A percentile compares a stretch with the other conserved stretches of the same genome.
phyloP scores from a whole-genome alignment of 2,113 vertebrate species.

The Centropus bengalensis region DNA sequence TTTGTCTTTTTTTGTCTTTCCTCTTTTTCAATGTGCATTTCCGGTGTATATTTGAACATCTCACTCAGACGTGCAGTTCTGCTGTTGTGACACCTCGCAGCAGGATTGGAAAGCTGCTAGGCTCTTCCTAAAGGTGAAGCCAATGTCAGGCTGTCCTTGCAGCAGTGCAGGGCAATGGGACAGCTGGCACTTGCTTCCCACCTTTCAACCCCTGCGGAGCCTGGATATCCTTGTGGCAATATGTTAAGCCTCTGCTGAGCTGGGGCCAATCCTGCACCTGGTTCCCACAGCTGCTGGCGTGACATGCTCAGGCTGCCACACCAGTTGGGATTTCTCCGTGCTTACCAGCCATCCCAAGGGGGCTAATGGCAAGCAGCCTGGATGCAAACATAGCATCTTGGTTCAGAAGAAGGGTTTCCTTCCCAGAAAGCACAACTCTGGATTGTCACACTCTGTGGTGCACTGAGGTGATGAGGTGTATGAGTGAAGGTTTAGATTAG shows the following conservation, averaged over 20 bases:
- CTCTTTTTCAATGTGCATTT: not conserved
- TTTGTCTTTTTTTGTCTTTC: not conserved
- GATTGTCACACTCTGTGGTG: rapidly evolving
- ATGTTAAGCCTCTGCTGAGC: not conserved
- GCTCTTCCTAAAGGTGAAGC: not conserved
- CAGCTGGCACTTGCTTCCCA: not conserved
- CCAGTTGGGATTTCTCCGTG: rapidly evolving
- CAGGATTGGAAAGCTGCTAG: not conserved
- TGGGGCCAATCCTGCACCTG: not conserved
- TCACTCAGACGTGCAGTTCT: rapidly evolving
- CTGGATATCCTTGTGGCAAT: not conserved
- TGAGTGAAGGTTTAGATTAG: too few species aligned
- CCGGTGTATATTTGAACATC: not conserved
- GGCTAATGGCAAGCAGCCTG: not conserved
- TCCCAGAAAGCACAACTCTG: not conserved
- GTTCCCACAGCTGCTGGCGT: not conserved
- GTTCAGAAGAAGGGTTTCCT: not conserved
- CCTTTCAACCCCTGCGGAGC: not conserved
- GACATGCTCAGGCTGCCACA: not conserved
- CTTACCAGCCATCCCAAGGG: not conserved
- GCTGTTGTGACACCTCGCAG: not conserved
- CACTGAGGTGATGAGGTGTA: not conserved
- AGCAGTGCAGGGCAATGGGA: not conserved
- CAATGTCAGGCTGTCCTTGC: not conserved
- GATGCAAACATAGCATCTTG: rapidly evolving